Evolutionary conservation across 2,113 vertebrate genomes (phyloP).

Genomic region (Zapornia atra): DNA sequence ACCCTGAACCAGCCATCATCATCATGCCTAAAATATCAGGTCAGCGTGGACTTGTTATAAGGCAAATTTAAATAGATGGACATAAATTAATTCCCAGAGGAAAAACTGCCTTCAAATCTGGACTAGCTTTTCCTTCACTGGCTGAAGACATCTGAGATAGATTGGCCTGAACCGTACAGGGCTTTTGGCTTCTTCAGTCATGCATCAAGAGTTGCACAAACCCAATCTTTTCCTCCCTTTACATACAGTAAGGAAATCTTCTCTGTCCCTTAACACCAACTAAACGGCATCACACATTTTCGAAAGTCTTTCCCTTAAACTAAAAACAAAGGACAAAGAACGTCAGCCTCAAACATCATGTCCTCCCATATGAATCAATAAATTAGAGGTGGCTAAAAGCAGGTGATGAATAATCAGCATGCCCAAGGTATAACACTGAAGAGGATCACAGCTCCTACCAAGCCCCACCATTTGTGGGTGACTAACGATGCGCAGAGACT

Average conservation of each 20-base stretch:
- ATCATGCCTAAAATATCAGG: neutral
- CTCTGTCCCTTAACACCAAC: neutral
- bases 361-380: neutral
- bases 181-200: neutral
- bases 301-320: neutral
- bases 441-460: neutral
- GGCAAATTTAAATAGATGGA: neutral
- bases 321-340: neutral
- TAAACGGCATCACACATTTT: neutral
- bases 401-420: neutral
- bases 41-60: neutral
- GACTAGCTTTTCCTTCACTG: neutral
- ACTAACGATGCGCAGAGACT: neutral
- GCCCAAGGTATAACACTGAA: neutral
- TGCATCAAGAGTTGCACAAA: neutral
- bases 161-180: neutral
- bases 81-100: neutral
- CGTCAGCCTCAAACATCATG: neutral
- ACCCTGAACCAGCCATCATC: neutral
- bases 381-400: neutral
- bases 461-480: neutral
- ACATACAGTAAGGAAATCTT: neutral
- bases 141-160: neutral
- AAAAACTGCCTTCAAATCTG: neutral
- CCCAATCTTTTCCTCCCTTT: neutral